Evolutionary conservation across 2,797 vertebrate species (phyloP), one percentile per base, ranked within the genome.

Genomic region (Saxicola maurus): DNA sequence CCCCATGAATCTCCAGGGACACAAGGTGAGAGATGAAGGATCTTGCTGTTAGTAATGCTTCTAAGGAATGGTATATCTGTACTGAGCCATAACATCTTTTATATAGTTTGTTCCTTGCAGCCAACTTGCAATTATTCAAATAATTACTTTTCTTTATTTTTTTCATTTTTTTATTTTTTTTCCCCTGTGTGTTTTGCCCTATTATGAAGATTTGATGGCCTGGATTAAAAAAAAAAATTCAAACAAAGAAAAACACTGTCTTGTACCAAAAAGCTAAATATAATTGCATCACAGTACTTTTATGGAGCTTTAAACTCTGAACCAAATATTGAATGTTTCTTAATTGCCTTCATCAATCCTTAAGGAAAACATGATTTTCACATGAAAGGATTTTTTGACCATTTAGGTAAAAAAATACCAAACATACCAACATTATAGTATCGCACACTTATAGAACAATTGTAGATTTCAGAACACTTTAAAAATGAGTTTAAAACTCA

Each of bases 191-290:
- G 0, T 30, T 61, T 90, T 90, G 1, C 5, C 7, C 52, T 57
- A 25, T 48, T 45, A 53, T 76, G 13, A 69, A 38, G 4, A 69
- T 86, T 72, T 73, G 20, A 68, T 25, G 27, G 6, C 8, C 11
- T 64, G 33, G 48, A 71, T 67, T 74, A 0, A 61, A 52, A 4
- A n/a, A 38, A 2, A 3, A 45, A 69, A 31, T 10, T 6, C 3
- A 45, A 57, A 9, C 0, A 24, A 66, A 33, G 1, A 17, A 28
- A 66, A 43, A n/a, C 14, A 28, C 6, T 2, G 0, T 4, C 13
- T 56, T 49, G 6, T 74, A 43, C 8, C 10, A 64, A 73, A 65
- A 5, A 72, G 8, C 14, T 64, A 57, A 79, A 67, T 53, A 23
- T 17, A 7, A 60, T 64, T 57, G 6, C 5, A 11, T 42, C 17